Conservation (phyloP, 2,888 invertebrate genomes). For the Chloroclystis v-ata region DNA sequence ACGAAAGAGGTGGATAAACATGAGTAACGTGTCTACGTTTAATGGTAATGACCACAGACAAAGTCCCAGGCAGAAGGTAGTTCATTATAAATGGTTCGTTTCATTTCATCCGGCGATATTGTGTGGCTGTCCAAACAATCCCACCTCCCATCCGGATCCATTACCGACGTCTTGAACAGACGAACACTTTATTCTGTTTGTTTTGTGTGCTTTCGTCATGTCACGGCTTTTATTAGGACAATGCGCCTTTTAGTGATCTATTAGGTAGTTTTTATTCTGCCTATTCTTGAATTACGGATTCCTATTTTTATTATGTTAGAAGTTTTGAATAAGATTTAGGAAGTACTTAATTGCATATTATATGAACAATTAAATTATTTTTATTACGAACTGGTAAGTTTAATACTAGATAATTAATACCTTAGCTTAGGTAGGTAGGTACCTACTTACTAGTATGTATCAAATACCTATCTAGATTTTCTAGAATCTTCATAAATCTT, state of each 20-base stretch:
- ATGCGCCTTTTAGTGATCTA: slow-evolving; percentile 36
- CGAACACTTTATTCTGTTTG: slow-evolving; percentile 27
- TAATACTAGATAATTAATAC: too few relatives aligned
- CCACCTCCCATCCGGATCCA: slow-evolving; percentile 42
- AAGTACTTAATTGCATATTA: not conserved
- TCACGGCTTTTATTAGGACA: slow-evolving; percentile 36
- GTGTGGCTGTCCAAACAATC: slow-evolving; percentile 59
- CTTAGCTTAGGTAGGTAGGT: too few relatives aligned
- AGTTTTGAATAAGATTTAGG: too few relatives aligned
- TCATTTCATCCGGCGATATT: slow-evolving; percentile 56
- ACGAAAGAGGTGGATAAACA: too few relatives aligned
- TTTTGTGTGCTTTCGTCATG: slow-evolving; percentile 34
- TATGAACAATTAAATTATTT: slow-evolving; percentile 5
- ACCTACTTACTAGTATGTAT: too few relatives aligned
- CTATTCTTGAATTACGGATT: too few relatives aligned
- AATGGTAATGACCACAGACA: too few relatives aligned
- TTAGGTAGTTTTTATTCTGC: slow-evolving; percentile 11
- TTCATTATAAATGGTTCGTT: slow-evolving; percentile 47
- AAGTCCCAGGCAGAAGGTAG: not conserved
- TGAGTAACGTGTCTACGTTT: too few relatives aligned
- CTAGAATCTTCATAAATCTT: too few relatives aligned
- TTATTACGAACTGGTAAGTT: too few relatives aligned
- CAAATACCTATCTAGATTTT: too few relatives aligned
- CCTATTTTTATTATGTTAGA: too few relatives aligned
- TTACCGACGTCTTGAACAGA: slow-evolving; percentile 38